Percentiles rank a stretch among this genome's conserved stretches.
Evolutionary conservation across 2,113 vertebrate species (phyloP).

Genomic region (Nyctereutes procyonoides): DNA sequence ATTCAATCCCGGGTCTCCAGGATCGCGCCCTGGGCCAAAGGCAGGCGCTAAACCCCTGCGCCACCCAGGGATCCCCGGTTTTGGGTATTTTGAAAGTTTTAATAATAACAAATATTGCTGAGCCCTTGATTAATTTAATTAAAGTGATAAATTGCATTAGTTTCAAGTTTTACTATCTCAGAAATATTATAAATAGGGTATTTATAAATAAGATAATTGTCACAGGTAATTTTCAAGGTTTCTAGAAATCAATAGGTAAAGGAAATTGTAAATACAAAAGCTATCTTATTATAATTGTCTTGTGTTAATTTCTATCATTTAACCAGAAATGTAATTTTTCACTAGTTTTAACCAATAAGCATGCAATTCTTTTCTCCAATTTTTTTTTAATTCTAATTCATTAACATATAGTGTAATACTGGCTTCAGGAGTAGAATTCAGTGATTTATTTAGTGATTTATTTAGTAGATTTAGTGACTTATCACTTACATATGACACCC

Average conservation of each 20-base stretch:
- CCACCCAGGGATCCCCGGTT: too few relatives aligned
- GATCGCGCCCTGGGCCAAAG: too few relatives aligned
- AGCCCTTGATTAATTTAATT: conserved; percentile 30
- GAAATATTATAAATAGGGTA: not conserved
- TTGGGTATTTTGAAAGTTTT: not conserved
- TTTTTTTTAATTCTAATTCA: not conserved
- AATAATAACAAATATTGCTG: not conserved
- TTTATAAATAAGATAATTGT: not conserved
- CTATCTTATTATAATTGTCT: not conserved
- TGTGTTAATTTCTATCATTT: conserved; percentile 32
- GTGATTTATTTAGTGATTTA: not conserved
- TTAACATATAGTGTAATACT: not conserved
- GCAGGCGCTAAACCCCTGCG: too few relatives aligned
- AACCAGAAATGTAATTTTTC: not conserved
- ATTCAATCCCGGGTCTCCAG: too few relatives aligned
- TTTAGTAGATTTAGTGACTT: not conserved
- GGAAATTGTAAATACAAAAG: not conserved
- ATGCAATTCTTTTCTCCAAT: not conserved
- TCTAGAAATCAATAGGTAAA: not conserved
- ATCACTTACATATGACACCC: not conserved
- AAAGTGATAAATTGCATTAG: not conserved
- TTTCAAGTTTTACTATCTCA: conserved; percentile 32
- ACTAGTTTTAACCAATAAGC: not conserved
- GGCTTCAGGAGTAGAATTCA: not conserved
- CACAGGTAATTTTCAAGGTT: not conserved